Base-by-base conservation (phyloP, 2,797 vertebrate genomes). In the Dryobates pubescens region DNA sequence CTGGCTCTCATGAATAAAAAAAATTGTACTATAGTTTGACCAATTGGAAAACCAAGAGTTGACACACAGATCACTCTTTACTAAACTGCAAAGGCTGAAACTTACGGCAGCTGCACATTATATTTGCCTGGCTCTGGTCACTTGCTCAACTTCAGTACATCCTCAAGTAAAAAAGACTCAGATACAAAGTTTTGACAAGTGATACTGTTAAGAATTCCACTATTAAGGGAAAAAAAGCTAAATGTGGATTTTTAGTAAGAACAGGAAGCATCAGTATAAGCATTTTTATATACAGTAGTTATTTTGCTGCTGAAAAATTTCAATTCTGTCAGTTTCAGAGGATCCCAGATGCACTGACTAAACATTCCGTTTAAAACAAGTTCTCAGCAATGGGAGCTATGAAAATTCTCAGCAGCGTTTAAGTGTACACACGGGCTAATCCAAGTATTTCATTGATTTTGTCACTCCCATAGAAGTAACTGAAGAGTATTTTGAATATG, bases 371-470 rank as follows among this genome's bases (percentile, higher is more conserved):
- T 71, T 77, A 56, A 80, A 92, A 74, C 20, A 36, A 41, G 14
- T 24, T 4, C 67, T 79, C 87, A 58, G 75, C 64, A 79, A 63
- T 20, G 32, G 57, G 61, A 90, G 51, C 64, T 49, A 20, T 6
- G 30, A 73, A 85, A 89, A 77, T 47, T 41, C 41, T 65, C 69
- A 77, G 30, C 24, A 78, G 67, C 74, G 29, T 47, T 71, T 7
- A 30, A 14, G 1, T 1, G 2, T 6, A 30, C 30, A 13, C 12
- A 7, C 9, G 0, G 29, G 12, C 32, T 32, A 70, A 19, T 16
- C 23, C 65, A 74, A 93, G 56, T 22, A 86, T 51, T 83, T 62
- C 17, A 75, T 2, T 54, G 56, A 68, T 82, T 88, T 86, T 90
- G 68, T 30, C 73, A 24, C 26, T 32, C 4, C 56, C 68, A 38